Evolutionary conservation across 1,140 invertebrate genomes (phyloP), one percentile per base, ranked within the genome.

Genomic region (Drosophila tani): DNA sequence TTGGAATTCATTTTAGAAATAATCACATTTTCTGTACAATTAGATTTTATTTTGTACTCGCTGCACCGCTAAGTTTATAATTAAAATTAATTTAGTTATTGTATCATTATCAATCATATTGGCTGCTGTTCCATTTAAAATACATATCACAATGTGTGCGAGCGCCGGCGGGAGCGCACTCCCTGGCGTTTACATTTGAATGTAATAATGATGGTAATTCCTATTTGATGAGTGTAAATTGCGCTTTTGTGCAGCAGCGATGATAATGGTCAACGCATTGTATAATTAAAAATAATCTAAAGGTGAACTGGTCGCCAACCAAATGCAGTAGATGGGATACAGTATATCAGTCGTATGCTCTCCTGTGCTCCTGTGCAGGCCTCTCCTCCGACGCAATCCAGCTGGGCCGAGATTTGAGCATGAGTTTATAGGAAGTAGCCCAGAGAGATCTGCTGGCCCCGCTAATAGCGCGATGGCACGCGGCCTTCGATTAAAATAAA

Each of bases 131-230:
- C 64, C 50, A 49, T 56, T 76, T 81, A 68, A 71, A 81, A 68
- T 81, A 75, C 69, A 81, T 88, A 88, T 88, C 85, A 88, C 84
- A 90, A 71, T 62, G 57, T 73, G 66, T 91, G 63, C 66, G 41
- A 46, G 51, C 32, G 27, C 19, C 60, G 35, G 43, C 21, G 58
- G 27, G 4, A 4, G 21, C 17, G 19, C 27, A 45, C 24, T 21
- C 29, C 14, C 11, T 27, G 40, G 40, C 17, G 38, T 32, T 24
- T 24, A 49, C 64, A 46, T 70, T 41, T 40, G 65, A 57, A 71
- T 70, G 49, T 57, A 47, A 38, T 50, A 40, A 50, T 71, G 27
- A 24, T 68, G 45, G 27, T 73, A 50, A 43, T 73, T 59, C 15
- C 53, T n/a, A 46, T 51, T 17, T 71, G 50, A 70, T 49, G 21